phyloP scores from a whole-genome alignment of 2,888 invertebrate genomes.

The Crematogaster levior region DNA sequence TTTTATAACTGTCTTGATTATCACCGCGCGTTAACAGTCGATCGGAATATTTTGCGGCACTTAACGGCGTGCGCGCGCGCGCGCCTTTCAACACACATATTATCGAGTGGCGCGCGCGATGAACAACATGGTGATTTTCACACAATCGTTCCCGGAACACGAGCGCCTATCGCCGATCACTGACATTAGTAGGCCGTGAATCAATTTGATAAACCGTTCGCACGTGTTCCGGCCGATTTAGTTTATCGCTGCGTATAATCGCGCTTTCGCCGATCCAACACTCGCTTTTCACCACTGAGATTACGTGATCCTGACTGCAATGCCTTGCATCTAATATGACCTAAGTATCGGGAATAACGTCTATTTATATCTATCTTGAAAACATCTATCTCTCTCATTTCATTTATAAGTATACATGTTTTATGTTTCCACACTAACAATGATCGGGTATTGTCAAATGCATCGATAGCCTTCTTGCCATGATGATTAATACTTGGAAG shows the following conservation, averaged over 20 bases:
- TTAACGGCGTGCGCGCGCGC: conserved; percentile 21
- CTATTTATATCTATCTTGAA: conserved; percentile 6
- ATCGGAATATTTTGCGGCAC: conserved; percentile 29
- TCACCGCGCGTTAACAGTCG: conserved; percentile 4
- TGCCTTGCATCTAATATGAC: conserved; percentile 33
- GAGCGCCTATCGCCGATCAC: conserved; percentile 69
- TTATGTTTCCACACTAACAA: not conserved
- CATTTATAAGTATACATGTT: not conserved
- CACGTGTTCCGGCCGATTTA: conserved; percentile 67
- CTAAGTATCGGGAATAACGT: conserved; percentile 40
- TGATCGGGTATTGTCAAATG: not conserved
- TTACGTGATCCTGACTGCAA: conserved; percentile 27
- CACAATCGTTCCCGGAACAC: conserved; percentile 45
- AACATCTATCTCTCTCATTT: not conserved
- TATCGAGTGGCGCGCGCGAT: conserved; percentile 26
- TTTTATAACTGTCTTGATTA: conserved; percentile 14
- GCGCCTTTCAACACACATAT: not conserved
- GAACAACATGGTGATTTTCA: conserved; percentile 50
- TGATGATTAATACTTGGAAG: not conserved
- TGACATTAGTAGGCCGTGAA: conserved; percentile 72
- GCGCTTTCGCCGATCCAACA: conserved; percentile 29
- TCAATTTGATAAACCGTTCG: conserved; percentile 72
- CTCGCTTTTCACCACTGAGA: conserved; percentile 32
- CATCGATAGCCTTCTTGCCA: not conserved
- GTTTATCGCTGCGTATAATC: conserved; percentile 56